Base-by-base conservation (phyloP, 2,888 invertebrate species). In the Ichneumoninae sp. region DNA sequence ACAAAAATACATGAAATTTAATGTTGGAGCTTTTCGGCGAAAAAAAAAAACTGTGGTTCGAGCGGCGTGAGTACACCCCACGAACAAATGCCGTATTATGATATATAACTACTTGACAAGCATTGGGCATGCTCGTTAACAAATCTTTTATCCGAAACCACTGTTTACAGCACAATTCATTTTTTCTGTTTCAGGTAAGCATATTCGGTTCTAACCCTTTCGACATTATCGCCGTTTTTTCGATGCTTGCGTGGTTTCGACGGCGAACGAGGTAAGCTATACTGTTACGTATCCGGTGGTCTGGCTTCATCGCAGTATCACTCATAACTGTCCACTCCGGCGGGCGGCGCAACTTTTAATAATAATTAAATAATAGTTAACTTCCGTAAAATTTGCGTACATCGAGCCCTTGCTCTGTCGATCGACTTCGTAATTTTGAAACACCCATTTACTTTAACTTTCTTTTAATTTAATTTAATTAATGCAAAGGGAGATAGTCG, bases 171-270 rank as follows among this genome's bases (percentile, higher is more conserved):
- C 8, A 22, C 19, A 1, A 13, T 26, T 57, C 26, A 57, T 13
- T 57, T 57, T 50, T 84, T 89, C 30, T 89, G 84, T 90, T 90
- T 65, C 90, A 90, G 90, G 90, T 90, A 89, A 90, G 90, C 78
- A 78, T 52, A 69, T 13, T 74, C 68, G 44, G 47, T 69, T 69
- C 57, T 70, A 79, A 16, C 22, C 22, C 13, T 44, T 69, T 47
- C 44, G 72, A 74, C 54, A 10, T 65, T 52, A 36, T 66, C 26
- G 54, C 47, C 36, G 30, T 69, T 84, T 62, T 62, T 47, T 44
- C 44, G 26, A 36, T 33, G 1, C 16, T 22, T 26, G n/a, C 50
- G 62, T 30, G 69, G n/a, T 22, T 57, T 10, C 19, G 22, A 60
- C 26, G 60, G 19, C 13, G 68, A 65, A 30, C n/a, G 68, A 65